Evolutionary conservation across 30 jellyfish, hydroid and myxozoan genomes (phyloP), one percentile per base, ranked within the genome.

Genomic region (Cassiopea xamachana): DNA sequence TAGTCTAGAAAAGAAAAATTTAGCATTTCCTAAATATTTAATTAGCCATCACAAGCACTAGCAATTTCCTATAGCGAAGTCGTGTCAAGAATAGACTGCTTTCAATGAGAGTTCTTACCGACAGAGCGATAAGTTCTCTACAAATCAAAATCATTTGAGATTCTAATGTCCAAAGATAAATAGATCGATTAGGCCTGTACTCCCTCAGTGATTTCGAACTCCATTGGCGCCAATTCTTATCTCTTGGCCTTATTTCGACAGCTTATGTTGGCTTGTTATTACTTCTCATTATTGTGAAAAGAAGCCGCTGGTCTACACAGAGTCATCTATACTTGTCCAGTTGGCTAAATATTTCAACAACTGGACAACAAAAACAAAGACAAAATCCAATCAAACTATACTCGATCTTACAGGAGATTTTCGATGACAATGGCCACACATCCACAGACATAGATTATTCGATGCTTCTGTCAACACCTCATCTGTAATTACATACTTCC

Each of bases 381-480:
- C 43, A 77, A 88, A 90, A 83, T 84, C 97, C 97, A 90, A 80
- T 73, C 89, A 85, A 84, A 91, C 87, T 90, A 59, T 59, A 77
- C 88, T 90, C 69, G 79, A 83, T 82, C 93, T 85, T 72, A 48
- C 83, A 43, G 27, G 75, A 51, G 94, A 78, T 85, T 91, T 85
- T 69, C 69, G 17, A 55, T 10, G 74, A 91, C 94, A 84, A 91
- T 91, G 97, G 94, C 92, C 97, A 84, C 96, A 89, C 92, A 92
- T 82, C 95, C 95, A 91, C 88, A 70, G 98, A 85, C 85, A 72
- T 59, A 82, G 90, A 92, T 92, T 92, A 92, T 86, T 83, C 98
- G 86, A 92, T 92, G 96, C 73, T 81, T 80, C 98, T 92, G 98
- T 92, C 98, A 92, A 86, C 98, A 92, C 98, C 92, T 92, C 96